phyloP scores from a whole-genome alignment of 2,888 invertebrate species.

The Papilio protenor region DNA sequence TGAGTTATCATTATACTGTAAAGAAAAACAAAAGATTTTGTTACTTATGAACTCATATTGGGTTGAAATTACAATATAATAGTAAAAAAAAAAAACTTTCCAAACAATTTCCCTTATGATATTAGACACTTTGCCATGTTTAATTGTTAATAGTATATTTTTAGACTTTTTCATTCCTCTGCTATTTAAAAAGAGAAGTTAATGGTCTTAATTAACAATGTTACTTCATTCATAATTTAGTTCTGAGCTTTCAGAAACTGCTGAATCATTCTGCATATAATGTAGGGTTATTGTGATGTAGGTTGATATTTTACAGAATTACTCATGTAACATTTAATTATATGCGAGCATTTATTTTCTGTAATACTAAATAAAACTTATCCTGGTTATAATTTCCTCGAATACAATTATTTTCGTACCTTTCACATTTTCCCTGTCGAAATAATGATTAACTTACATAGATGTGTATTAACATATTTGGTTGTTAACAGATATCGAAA shows the following conservation, averaged over 20 bases:
- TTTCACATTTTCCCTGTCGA: neutral
- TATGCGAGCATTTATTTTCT: too few species aligned
- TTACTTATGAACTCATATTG: neutral
- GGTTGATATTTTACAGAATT: too few species aligned
- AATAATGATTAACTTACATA: neutral
- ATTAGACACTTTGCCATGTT: neutral
- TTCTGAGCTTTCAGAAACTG: neutral
- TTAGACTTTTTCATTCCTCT: too few species aligned
- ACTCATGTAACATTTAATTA: too few species aligned
- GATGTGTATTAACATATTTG: slow-evolving; percentile 16
- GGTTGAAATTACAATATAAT: neutral
- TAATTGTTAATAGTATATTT: neutral
- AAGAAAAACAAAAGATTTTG: neutral
- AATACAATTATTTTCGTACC: slow-evolving; percentile 24
- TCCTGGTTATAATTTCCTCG: neutral
- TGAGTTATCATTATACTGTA: neutral
- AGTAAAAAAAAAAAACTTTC: neutral
- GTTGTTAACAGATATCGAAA: slow-evolving; percentile 91
- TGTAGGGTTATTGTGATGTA: too few species aligned
- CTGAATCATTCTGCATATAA: too few species aligned
- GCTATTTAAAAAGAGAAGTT: too few species aligned
- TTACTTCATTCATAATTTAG: neutral
- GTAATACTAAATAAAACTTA: neutral
- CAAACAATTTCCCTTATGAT: too few species aligned
- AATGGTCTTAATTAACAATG: slow-evolving; percentile 7